Conservation (phyloP, 2,113 vertebrate genomes). For the Callipepla squamata region DNA sequence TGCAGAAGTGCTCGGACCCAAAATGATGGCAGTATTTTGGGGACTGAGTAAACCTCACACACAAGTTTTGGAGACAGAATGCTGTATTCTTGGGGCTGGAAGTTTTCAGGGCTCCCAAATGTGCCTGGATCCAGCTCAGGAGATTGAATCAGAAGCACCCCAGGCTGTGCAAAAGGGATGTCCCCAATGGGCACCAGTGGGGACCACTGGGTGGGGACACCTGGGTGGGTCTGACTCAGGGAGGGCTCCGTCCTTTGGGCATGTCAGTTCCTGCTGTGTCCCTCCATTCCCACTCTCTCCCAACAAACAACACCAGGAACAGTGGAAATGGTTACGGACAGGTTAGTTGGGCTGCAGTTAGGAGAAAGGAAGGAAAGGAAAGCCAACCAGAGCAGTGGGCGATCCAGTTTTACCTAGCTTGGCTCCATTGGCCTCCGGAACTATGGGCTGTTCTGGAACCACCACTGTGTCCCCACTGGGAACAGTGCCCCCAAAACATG, state of each 20-base stretch:
- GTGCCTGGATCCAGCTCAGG: no score
- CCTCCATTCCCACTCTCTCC: background rate
- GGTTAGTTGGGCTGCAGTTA: conserved; percentile 66
- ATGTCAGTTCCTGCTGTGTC: accelerated
- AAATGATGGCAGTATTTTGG: background rate
- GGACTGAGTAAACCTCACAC: background rate
- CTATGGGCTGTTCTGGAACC: background rate
- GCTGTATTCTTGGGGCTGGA: no score
- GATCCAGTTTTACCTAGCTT: conserved; percentile 40
- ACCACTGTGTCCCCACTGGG: background rate
- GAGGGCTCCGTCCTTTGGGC: background rate
- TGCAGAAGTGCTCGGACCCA: background rate
- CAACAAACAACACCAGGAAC: background rate
- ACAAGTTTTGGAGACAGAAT: no score
- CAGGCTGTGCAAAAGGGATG: background rate
- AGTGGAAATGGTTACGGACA: conserved; percentile 31
- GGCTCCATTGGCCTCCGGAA: conserved; percentile 53
- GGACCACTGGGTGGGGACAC: background rate
- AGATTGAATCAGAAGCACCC: background rate
- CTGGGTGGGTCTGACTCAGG: background rate
- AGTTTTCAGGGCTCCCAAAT: background rate
- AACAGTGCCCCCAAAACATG: accelerated
- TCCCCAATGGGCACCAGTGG: accelerated
- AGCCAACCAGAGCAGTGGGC: conserved; percentile 61
- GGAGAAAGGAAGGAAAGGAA: conserved; percentile 61